phyloP scores from a whole-genome alignment of 2,888 invertebrate species.

The Noctua fimbriata region DNA sequence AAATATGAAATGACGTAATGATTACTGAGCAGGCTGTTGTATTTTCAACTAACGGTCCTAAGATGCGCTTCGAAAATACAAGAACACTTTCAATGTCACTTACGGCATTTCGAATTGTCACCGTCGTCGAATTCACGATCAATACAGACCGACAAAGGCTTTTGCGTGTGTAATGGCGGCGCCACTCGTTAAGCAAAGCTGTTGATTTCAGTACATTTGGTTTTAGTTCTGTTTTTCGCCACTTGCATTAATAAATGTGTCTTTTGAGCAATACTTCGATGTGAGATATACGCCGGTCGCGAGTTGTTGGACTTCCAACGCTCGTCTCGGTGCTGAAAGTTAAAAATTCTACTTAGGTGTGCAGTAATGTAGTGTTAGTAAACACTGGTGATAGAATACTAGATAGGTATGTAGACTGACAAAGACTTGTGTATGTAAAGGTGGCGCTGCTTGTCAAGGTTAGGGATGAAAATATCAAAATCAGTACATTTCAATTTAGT shows the following conservation, averaged over 20 bases:
- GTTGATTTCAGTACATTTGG: neutral
- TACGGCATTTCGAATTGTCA: neutral
- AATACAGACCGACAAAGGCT: conserved; percentile 1
- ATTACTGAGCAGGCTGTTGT: too few relatives aligned
- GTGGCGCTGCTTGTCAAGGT: too few relatives aligned
- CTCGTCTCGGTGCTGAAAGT: neutral
- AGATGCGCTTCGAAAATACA: neutral
- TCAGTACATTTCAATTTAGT: too few relatives aligned
- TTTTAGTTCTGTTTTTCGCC: conserved; percentile 19
- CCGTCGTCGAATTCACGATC: neutral
- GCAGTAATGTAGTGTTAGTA: neutral
- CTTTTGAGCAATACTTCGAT: neutral
- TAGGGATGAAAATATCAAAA: too few relatives aligned
- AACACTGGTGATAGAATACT: neutral
- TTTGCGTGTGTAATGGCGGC: neutral
- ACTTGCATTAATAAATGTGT: conserved; percentile 1
- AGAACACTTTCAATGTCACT: neutral
- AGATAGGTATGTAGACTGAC: neutral
- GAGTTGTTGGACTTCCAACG: neutral
- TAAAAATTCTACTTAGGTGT: neutral
- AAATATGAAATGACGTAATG: neutral
- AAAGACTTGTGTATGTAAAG: too few relatives aligned
- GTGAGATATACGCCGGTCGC: neutral
- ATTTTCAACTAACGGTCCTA: neutral
- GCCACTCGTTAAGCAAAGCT: neutral